Percentiles rank a stretch among this genome's conserved stretches.
Evolutionary conservation across 2,888 invertebrate genomes (phyloP).

Genomic region (Idaea biselata): DNA sequence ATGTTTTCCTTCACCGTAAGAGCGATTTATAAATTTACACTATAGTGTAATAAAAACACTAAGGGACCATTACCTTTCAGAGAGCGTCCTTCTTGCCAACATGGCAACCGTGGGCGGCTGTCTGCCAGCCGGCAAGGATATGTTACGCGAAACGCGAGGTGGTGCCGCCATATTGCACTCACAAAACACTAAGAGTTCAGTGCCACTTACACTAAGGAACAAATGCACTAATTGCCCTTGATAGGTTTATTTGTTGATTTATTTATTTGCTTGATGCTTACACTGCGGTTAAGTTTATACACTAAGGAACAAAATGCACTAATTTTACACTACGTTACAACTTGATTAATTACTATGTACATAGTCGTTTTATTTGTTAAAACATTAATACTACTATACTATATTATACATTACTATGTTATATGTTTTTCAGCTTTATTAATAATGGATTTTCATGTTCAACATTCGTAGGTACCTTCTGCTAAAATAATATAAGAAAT

Average conservation of each 20-base stretch:
- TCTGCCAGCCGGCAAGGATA: conserved; percentile 71
- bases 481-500: background rate
- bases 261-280: too few species aligned
- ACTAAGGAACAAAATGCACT: background rate
- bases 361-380: too few species aligned
- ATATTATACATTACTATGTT: too few species aligned
- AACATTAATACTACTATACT: too few species aligned
- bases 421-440: too few species aligned
- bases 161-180: conserved; percentile 36
- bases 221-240: background rate
- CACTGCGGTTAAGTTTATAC: too few species aligned
- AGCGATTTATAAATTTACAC: too few species aligned
- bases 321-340: too few species aligned
- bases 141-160: conserved; percentile 69
- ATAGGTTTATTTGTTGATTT: too few species aligned
- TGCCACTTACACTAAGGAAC: conserved; percentile 13
- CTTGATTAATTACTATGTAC: too few species aligned
- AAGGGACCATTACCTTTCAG: conserved; percentile 62
- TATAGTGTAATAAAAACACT: conserved; percentile 14
- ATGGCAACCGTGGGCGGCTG: conserved; percentile 66
- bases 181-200: conserved; percentile 9
- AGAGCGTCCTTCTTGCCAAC: conserved; percentile 65
- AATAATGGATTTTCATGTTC: too few species aligned
- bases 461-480: background rate
- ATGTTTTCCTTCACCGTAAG: too few species aligned